Base-by-base conservation (phyloP, 2,113 vertebrate species). In the Ploceus nigricollis region DNA sequence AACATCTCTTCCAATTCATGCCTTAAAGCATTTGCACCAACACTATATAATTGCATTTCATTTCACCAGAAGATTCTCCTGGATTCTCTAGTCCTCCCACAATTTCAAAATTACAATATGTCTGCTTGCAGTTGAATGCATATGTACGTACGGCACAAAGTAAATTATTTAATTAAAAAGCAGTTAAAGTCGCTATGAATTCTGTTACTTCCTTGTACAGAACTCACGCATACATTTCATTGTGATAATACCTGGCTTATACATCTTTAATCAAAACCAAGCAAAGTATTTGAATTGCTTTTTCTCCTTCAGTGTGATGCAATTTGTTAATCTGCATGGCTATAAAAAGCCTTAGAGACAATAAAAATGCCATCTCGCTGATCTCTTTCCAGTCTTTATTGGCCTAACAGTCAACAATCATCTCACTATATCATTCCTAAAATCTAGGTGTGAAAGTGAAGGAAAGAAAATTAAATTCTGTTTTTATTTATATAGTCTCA, bases 161-260 rank as follows among this genome's bases (percentile, higher is more conserved):
- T 92, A 97, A 96, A 83, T 92, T 71, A 81, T 91, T 97, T 91
- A 95, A 89, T 83, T 60, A 90, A 96, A 96, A 94, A 77, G 48
- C 82, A 94, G 94, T 90, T 96, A 92, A 82, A 92, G 75, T 95
- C 31, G 9, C 61, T 87, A 78, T 80, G 80, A 96, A 93, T 89
- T 85, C 89, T 91, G 71, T 89, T 79, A 80, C 79, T 96, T 71
- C 35, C 56, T 94, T 85, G 66, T 78, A 79, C 33, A 94, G 73
- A 91, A 92, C 12, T 87, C 81, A 89, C 14, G 51, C 7, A 28
- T 58, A 56, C 28, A 50, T 82, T 96, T 86, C 40, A 69, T 89
- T 94, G 51, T 15, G 22, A 54, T 90, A 90, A 82, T 95, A 93
- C 94, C 94, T 96, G 84, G 80, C 90, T 97, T 90, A 88, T 82